These are phyloP conservation scores for Drosophila quinaria DNA, from an alignment of 2,888 invertebrate genomes.

Conservation along the genomic window DNA sequence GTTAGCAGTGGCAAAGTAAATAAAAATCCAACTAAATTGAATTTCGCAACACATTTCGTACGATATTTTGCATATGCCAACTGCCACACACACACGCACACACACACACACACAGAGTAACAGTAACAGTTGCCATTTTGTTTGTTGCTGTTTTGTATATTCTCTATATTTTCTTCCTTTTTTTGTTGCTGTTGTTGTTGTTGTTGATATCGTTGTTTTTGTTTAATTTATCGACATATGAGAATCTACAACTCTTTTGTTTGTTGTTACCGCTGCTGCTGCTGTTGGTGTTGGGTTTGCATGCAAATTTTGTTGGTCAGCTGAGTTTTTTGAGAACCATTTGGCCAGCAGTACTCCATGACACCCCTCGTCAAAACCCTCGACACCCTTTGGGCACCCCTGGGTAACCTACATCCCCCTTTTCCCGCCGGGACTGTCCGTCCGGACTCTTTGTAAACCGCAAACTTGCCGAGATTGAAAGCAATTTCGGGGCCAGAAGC, in stretches of 20 bases:
- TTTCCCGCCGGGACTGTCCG: neutral
- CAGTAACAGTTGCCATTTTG: constrained; percentile 25
- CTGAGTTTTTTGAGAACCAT: constrained; percentile 31
- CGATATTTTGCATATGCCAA: constrained; percentile 54
- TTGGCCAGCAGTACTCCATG: constrained; percentile 28
- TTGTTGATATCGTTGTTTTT: constrained; percentile 2
- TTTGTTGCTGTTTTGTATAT: constrained; percentile 19
- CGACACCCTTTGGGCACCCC: neutral
- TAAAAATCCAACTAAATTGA: constrained; percentile 71
- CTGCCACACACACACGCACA: constrained; percentile 46
- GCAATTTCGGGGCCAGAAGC: constrained; percentile 53
- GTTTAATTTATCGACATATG: constrained; percentile 59
- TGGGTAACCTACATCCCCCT: neutral
- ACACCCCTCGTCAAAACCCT: constrained; percentile 5
- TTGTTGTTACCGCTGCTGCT: no score
- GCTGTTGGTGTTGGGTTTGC: constrained; percentile 19
- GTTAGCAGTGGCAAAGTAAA: constrained; percentile 64
- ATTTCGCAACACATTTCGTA: constrained; percentile 60
- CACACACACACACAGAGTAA: constrained; percentile 11
- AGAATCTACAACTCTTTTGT: constrained; percentile 40
- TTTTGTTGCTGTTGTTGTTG: constrained; percentile 11
- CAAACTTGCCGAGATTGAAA: constrained; percentile 54
- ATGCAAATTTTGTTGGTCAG: constrained; percentile 54
- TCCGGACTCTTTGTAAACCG: constrained; percentile 32
- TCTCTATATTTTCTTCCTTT: constrained; percentile 19